Evolutionary conservation across 1,140 invertebrate species (phyloP), one percentile per base, ranked within the genome.

Genomic region (Brachionus angularis): DNA sequence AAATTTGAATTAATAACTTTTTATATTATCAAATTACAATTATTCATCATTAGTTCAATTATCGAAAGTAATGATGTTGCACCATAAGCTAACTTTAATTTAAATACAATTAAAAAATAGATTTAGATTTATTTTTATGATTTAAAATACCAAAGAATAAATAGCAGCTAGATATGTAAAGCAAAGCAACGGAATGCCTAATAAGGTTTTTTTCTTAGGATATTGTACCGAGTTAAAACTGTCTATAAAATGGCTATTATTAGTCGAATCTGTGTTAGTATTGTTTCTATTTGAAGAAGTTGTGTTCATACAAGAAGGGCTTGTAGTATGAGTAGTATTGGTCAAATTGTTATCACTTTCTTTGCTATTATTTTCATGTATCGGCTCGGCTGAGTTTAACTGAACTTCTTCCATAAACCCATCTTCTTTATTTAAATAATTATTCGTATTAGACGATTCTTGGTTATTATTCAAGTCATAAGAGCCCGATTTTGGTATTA

Each of bases 31-130:
- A 18, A 47, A 12, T 67, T 50, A 67, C 62, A 33, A 23, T 67
- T 67, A 23, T 67, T 29, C n/a, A 46, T 67, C 62, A 67, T 67
- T 67, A 67, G 29, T 31, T 46, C 29, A 33, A 67, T 33, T 23
- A 67, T 67, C 18, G 62, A 47, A 3, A 67, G 18, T 42, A 67
- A 67, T 16, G 62, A 67, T 16, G 62, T 47, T 10, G 12, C 62
- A 33, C 62, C 62, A 16, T 67, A 67, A 23, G 62, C 62, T 34
- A 67, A 47, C 62, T 67, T 46, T 29, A 47, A 5, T 3, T 18
- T 3, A 27, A 52, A 31, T 8, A 8, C 14, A 4, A 27, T 12
- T 3, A 8, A 5, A 5, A 27, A 31, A 10, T 5, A 31, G 10
- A 21, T 5, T 8, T n/a, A 27, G 23, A 31, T 8, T 31, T 3